Conservation (phyloP, 1,140 invertebrate species). For the Drosophila navojoa region DNA sequence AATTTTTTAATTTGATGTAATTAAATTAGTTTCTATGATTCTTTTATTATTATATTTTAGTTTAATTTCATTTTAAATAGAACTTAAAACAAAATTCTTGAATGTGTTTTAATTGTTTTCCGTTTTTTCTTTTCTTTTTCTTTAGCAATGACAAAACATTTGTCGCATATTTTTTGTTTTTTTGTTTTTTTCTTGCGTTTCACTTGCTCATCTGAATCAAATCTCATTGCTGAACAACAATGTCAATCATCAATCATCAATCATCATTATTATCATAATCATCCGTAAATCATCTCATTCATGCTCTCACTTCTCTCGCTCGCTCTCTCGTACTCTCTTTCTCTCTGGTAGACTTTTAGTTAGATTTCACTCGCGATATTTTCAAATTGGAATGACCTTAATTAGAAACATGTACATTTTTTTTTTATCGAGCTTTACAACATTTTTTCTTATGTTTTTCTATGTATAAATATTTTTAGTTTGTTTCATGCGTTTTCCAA, state of each 20-base stretch:
- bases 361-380: constrained; percentile 79
- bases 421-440: constrained; percentile 62
- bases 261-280: constrained; percentile 9
- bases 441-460: constrained; percentile 36
- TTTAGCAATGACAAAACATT: constrained; percentile 34
- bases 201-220: constrained; percentile 4
- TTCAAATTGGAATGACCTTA: constrained; percentile 82
- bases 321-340: constrained; percentile 22
- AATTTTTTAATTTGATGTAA: constrained; percentile 42
- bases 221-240: constrained; percentile 8
- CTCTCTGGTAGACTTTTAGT: constrained; percentile 51
- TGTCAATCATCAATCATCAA: constrained; percentile 6
- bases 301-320: constrained; percentile 41
- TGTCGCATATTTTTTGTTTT: constrained; percentile 40
- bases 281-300: constrained; percentile 57
- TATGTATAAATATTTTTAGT: constrained; percentile 16
- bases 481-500: constrained; percentile 29
- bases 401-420: constrained; percentile 82
- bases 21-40: constrained; percentile 41
- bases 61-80: constrained; percentile 78
- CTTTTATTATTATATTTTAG: constrained; percentile 10
- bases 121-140: background rate
- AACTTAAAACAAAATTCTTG: constrained; percentile 81
- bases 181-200: constrained; percentile 44
- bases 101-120: constrained; percentile 67